Conservation (phyloP, 2,888 invertebrate genomes). For the Gisinianus flammeolus region DNA sequence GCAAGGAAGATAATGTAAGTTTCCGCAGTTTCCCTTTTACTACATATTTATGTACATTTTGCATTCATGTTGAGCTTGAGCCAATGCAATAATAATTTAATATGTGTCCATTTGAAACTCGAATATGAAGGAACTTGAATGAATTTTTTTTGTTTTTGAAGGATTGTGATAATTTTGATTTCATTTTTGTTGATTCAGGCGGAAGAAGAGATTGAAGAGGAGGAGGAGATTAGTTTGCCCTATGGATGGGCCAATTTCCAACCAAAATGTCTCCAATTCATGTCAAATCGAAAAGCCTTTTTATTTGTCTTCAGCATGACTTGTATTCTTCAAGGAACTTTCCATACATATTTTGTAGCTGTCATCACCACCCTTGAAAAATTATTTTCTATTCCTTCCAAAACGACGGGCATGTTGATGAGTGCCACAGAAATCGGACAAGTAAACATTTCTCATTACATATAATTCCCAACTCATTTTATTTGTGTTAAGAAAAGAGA, state of each 20-base stretch:
- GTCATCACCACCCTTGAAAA: constrained; percentile 93
- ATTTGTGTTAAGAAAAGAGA: too few species aligned
- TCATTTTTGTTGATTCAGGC: constrained; percentile 1
- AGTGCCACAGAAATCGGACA: constrained; percentile 93
- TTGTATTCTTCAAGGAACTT: constrained; percentile 85
- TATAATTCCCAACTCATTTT: too few species aligned
- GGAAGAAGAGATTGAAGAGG: constrained; percentile 11
- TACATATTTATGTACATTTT: not conserved
- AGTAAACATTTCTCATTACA: constrained; percentile 64
- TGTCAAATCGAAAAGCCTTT: constrained; percentile 87
- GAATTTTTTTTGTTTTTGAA: too few species aligned
- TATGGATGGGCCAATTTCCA: constrained; percentile 40
- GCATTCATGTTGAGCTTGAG: not conserved
- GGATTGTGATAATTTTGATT: not conserved
- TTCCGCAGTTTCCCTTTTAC: too few species aligned
- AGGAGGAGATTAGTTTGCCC: constrained; percentile 5
- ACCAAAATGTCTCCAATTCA: constrained; percentile 72
- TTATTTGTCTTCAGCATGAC: constrained; percentile 85
- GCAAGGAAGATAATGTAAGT: constrained; percentile 17
- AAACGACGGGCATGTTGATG: constrained; percentile 86
- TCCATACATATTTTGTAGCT: constrained; percentile 91
- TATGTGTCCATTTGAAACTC: too few species aligned
- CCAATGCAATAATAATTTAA: too few species aligned
- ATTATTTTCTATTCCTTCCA: constrained; percentile 87
- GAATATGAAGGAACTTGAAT: too few species aligned